Evolutionary conservation across 2,797 vertebrate genomes (phyloP).

Genomic region (Taenioides sp.): DNA sequence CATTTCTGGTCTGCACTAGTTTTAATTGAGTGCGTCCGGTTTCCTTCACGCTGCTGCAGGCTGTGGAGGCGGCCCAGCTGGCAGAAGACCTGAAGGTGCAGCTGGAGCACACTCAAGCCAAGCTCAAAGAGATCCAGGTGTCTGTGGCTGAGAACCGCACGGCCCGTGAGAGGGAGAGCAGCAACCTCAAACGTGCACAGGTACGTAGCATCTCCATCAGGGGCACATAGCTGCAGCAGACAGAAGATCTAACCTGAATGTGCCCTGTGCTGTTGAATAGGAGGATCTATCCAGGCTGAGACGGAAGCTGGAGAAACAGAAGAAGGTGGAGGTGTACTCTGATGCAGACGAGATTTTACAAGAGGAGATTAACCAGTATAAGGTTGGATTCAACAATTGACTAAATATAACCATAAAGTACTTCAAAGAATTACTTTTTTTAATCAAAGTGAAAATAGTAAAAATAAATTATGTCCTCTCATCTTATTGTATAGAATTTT

Average conservation of each 20-base stretch:
- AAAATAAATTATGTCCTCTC: too few relatives aligned
- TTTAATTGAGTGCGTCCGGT: conserved; percentile 54
- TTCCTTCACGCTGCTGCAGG: conserved; percentile 71
- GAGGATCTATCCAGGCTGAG: conserved; percentile 91
- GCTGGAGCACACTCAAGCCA: conserved; percentile 88
- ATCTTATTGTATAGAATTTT: too few relatives aligned
- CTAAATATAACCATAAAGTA: background rate
- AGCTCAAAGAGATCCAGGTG: conserved; percentile 89
- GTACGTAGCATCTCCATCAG: conserved; percentile 54
- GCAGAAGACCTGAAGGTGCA: conserved; percentile 92
- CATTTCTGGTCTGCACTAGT: conserved; percentile 30
- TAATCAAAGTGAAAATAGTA: background rate
- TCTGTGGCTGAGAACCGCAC: conserved; percentile 89
- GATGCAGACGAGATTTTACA: conserved; percentile 94
- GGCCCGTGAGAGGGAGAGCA: conserved; percentile 89
- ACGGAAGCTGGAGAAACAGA: conserved; percentile 92
- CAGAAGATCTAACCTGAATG: background rate
- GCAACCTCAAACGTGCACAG: conserved; percentile 91
- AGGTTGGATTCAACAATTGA: conserved; percentile 71
- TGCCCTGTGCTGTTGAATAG: conserved; percentile 56
- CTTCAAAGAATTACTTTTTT: background rate
- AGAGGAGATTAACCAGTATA: conserved; percentile 96
- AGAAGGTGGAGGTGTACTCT: conserved; percentile 93
- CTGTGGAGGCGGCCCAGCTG: conserved; percentile 90
- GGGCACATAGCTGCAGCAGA: background rate